phyloP scores from a whole-genome alignment of 2,113 vertebrate species.

The Tyrannus savana region DNA sequence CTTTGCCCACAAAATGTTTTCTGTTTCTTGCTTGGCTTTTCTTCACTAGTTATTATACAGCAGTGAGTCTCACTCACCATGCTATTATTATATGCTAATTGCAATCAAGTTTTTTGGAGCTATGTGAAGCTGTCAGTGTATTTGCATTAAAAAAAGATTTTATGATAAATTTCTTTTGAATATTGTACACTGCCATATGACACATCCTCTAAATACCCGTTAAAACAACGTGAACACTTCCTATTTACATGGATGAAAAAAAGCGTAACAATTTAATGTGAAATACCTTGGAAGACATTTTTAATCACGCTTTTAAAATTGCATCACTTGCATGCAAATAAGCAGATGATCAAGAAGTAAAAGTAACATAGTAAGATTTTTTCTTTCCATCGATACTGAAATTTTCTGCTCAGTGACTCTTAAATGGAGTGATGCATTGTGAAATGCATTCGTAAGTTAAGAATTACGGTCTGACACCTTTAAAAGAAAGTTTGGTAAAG shows the following conservation, averaged over 20 bases:
- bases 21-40: slow-evolving; percentile 3
- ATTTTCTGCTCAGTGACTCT: not conserved
- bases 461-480: not conserved
- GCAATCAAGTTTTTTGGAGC: slow-evolving; percentile 22
- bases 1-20: not conserved
- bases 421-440: not conserved
- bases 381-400: not conserved
- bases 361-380: not conserved
- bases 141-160: slow-evolving; percentile 40
- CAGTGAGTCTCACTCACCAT: not conserved
- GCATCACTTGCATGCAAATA: not conserved
- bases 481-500: not conserved
- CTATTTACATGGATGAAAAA: not conserved
- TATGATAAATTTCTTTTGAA: slow-evolving; percentile 44
- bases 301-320: not conserved
- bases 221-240: not conserved
- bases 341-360: not conserved
- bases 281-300: not conserved
- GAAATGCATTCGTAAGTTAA: not conserved
- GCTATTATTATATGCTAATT: slow-evolving; percentile 63
- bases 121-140: not conserved
- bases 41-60: not conserved
- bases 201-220: not conserved
- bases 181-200: not conserved
- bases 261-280: not conserved